Evolutionary conservation across 2,797 vertebrate species (phyloP).

Genomic region (Psittacula echo): DNA sequence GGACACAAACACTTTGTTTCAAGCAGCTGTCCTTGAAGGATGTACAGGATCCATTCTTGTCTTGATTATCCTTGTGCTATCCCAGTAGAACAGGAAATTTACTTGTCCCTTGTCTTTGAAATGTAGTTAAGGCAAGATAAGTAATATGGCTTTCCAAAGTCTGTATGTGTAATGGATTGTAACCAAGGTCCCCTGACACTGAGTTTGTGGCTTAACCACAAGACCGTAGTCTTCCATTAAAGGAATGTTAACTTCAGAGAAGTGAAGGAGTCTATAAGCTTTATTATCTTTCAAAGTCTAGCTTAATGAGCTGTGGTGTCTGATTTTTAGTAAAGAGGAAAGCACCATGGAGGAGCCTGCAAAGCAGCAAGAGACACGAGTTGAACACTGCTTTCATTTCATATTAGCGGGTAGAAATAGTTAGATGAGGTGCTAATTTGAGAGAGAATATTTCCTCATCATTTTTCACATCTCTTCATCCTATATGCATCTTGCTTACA

Average conservation of each 20-base stretch:
- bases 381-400: not conserved
- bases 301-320: constrained; percentile 54
- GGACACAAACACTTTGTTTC: not conserved
- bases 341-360: not conserved
- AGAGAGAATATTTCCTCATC: not conserved
- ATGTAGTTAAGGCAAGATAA: constrained; percentile 5
- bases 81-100: not conserved
- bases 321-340: not conserved
- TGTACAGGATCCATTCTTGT: not conserved
- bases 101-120: not conserved
- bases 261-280: constrained; percentile 1
- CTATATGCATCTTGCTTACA: not conserved
- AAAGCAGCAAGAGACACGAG: not conserved
- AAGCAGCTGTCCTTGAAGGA: not conserved
- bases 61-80: not conserved
- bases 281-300: constrained; percentile 30
- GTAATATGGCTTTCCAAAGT: not conserved
- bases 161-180: constrained; percentile 47
- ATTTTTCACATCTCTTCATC: not conserved
- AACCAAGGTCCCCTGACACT: constrained; percentile 48
- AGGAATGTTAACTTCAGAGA: constrained; percentile 42
- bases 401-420: not conserved
- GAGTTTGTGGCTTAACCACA: constrained; percentile 66
- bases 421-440: not conserved
- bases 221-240: constrained; percentile 36